Evolutionary conservation across 2,113 vertebrate species (phyloP).

Genomic region (Sinosuthora webbiana): DNA sequence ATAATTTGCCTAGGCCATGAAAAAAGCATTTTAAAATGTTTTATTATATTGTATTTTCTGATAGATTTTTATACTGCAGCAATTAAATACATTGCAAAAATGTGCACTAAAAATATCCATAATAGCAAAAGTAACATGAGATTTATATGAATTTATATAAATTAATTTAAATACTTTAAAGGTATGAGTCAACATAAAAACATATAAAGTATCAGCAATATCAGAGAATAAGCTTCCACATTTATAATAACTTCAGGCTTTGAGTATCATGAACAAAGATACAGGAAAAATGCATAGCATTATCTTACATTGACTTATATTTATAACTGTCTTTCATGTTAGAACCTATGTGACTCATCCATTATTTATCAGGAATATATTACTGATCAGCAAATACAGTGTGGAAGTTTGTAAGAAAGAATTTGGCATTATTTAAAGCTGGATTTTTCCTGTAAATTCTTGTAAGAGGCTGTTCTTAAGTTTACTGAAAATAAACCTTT

Average conservation of each 20-base stretch:
- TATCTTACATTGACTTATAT: neutral
- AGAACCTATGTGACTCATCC: neutral
- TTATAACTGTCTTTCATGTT: neutral
- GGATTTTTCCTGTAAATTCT: neutral
- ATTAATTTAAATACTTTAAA: conserved; percentile 6
- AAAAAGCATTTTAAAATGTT: neutral
- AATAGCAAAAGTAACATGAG: neutral
- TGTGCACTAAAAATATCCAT: conserved; percentile 36
- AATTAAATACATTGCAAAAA: neutral
- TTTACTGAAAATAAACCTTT: neutral
- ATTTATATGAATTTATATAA: neutral
- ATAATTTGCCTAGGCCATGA: neutral
- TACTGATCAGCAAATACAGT: neutral
- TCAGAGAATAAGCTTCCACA: neutral
- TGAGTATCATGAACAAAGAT: neutral
- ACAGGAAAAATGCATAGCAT: neutral
- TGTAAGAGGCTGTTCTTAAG: neutral
- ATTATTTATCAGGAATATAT: neutral
- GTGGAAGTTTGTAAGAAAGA: neutral
- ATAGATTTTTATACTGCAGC: neutral
- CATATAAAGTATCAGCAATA: neutral
- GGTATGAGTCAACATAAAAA: neutral
- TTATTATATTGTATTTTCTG: neutral
- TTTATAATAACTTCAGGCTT: neutral
- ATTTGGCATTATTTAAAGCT: neutral